Conservation (phyloP, 2,888 invertebrate genomes). For the Deladenus siricidicola region DNA sequence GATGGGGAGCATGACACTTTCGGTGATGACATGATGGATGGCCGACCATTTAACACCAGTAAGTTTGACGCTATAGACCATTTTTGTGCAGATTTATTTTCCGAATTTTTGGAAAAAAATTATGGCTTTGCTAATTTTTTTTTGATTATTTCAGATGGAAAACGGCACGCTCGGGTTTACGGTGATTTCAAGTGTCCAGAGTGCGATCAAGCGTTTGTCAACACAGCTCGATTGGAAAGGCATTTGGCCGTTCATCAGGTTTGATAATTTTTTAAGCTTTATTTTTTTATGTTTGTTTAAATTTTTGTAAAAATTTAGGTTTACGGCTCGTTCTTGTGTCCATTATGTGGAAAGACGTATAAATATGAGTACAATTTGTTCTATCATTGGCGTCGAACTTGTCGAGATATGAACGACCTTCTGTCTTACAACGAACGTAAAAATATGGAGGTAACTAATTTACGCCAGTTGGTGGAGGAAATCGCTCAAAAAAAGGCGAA, state of each 20-base stretch:
- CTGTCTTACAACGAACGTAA: slow-evolving; percentile 19
- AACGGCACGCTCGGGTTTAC: slow-evolving; percentile 37
- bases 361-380: slow-evolving; percentile 50
- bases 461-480: slow-evolving; percentile 41
- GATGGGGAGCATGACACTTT: neutral
- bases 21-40: slow-evolving; percentile 1
- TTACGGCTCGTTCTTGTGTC: slow-evolving; percentile 39
- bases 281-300: slow-evolving; percentile 1
- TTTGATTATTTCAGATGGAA: neutral
- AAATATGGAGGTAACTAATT: slow-evolving; percentile 39
- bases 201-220: slow-evolving; percentile 44
- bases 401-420: slow-evolving; percentile 43
- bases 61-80: neutral
- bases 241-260: slow-evolving; percentile 49
- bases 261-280: neutral
- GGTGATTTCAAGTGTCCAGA: slow-evolving; percentile 38
- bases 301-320: slow-evolving; percentile 13
- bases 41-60: neutral
- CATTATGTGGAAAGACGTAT: slow-evolving; percentile 45
- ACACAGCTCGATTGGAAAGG: slow-evolving; percentile 42
- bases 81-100: no score
- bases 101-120: no score
- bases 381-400: slow-evolving; percentile 46
- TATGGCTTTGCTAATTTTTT: no score
- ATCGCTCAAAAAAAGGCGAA: slow-evolving; percentile 36